A percentile compares a stretch with the other conserved stretches of the same genome.
phyloP scores from a whole-genome alignment of 2,888 invertebrate genomes.

The Sialis fuliginosa region DNA sequence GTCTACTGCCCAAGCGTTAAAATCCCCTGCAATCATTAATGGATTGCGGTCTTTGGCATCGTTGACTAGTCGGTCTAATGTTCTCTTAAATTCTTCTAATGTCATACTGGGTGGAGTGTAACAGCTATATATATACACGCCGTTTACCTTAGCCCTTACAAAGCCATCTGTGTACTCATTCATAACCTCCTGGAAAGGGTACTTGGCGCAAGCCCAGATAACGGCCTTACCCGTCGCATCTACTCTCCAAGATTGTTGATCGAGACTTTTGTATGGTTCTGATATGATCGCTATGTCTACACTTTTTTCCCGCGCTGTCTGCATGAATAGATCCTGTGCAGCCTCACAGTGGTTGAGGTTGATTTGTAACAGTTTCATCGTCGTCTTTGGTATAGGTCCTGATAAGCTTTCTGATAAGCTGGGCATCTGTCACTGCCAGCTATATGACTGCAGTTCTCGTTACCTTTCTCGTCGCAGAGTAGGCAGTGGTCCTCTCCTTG shows the following conservation, averaged over 20 bases:
- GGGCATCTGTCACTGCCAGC: no score
- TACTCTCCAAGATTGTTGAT: not conserved
- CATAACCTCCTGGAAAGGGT: not conserved
- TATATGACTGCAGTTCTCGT: no score
- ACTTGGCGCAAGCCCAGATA: not conserved
- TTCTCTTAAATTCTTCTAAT: slow-evolving; percentile 4
- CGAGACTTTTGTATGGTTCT: not conserved
- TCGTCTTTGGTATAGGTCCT: no score
- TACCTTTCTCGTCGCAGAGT: no score
- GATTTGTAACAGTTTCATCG: no score
- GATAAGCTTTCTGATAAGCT: no score
- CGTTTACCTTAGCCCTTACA: slow-evolving; percentile 7
- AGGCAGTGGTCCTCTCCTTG: no score
- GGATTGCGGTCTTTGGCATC: slow-evolving; percentile 5
- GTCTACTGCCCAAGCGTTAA: slow-evolving; percentile 10
- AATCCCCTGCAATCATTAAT: slow-evolving; percentile 9
- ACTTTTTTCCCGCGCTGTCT: not conserved
- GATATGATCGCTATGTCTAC: not conserved
- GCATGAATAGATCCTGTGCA: no score
- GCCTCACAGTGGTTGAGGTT: no score
- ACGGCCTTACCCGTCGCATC: not conserved
- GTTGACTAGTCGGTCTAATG: slow-evolving; percentile 7
- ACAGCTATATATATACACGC: slow-evolving; percentile 9
- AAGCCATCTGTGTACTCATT: slow-evolving; percentile 5
- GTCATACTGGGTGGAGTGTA: slow-evolving; percentile 8